These are phyloP conservation scores for Ctenochaetus hawaiiensis DNA, from an alignment of 2,797 vertebrate species.

Conservation along the genomic window DNA sequence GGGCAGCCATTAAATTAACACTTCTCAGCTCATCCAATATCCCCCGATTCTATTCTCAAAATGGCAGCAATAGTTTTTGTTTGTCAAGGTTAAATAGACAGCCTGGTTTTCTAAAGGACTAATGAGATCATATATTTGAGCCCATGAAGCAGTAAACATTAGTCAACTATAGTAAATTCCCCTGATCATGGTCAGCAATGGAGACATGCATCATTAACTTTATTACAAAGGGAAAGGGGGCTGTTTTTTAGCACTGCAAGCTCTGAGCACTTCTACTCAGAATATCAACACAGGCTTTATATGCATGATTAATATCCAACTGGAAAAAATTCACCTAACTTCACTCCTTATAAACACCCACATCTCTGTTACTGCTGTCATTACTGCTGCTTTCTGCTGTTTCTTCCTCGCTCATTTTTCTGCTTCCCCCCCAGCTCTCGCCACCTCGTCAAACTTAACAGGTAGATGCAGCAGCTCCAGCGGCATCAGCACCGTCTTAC, in stretches of 20 bases:
- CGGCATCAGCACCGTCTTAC: slow-evolving; percentile 8
- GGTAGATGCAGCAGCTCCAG: slow-evolving; percentile 25
- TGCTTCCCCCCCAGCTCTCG: slow-evolving; percentile 35
- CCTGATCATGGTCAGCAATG: slow-evolving; percentile 49
- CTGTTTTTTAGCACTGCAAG: slow-evolving; percentile 15
- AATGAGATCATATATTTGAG: slow-evolving; percentile 62
- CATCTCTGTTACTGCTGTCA: slow-evolving; percentile 44
- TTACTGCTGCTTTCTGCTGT: slow-evolving; percentile 13
- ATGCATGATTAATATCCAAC: slow-evolving; percentile 57
- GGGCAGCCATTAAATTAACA: slow-evolving; percentile 38
- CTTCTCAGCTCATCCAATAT: slow-evolving; percentile 27
- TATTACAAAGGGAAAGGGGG: slow-evolving; percentile 45
- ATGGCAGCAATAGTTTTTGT: slow-evolving; percentile 50
- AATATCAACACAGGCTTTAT: slow-evolving; percentile 52
- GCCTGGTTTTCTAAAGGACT: slow-evolving; percentile 51
- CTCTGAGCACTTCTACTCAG: slow-evolving; percentile 42
- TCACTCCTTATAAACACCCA: slow-evolving; percentile 52
- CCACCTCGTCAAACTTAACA: slow-evolving; percentile 34
- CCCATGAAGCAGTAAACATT: slow-evolving; percentile 54
- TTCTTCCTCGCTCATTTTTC: slow-evolving; percentile 22
- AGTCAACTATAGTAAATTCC: slow-evolving; percentile 43
- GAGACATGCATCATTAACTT: slow-evolving; percentile 64
- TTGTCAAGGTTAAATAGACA: slow-evolving; percentile 59
- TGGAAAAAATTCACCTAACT: slow-evolving; percentile 29
- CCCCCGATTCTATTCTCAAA: slow-evolving; percentile 35